Conservation (phyloP, 2,113 vertebrate genomes). For the Castor canadensis region DNA sequence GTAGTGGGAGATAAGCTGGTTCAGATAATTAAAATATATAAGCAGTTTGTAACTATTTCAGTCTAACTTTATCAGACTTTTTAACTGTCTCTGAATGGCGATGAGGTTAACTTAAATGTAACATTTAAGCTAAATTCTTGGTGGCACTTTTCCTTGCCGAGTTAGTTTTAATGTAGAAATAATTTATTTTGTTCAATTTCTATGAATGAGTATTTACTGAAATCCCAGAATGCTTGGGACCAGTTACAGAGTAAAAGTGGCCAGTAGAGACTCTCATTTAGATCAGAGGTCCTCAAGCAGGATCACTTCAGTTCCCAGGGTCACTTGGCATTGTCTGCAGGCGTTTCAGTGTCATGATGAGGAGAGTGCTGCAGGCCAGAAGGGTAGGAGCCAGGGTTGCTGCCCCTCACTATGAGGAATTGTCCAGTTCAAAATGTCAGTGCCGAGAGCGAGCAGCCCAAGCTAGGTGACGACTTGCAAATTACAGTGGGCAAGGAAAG, state of each 20-base stretch:
- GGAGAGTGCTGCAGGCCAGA: neutral
- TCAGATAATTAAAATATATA: conserved; percentile 8
- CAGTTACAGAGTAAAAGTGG: neutral
- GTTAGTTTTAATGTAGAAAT: neutral
- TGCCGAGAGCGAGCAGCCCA: no score
- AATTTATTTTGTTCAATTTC: conserved; percentile 3
- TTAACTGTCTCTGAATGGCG: neutral
- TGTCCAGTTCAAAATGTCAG: no score
- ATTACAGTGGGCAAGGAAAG: neutral
- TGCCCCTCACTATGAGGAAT: no score
- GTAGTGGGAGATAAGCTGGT: neutral
- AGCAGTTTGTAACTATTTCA: neutral
- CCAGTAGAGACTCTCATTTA: neutral
- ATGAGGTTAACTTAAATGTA: conserved; percentile 1
- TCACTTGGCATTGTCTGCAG: no score
- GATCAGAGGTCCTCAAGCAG: no score
- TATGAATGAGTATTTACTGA: neutral
- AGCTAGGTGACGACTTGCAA: no score
- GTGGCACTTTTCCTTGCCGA: neutral
- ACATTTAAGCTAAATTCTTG: neutral
- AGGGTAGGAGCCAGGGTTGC: neutral
- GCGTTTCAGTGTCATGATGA: neutral
- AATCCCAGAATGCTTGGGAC: neutral
- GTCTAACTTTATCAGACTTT: neutral
- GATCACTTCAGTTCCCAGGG: no score